Evolutionary conservation across 1,140 invertebrate species (phyloP), one percentile per base, ranked within the genome.

Genomic region (Muscidifurax raptorellus): DNA sequence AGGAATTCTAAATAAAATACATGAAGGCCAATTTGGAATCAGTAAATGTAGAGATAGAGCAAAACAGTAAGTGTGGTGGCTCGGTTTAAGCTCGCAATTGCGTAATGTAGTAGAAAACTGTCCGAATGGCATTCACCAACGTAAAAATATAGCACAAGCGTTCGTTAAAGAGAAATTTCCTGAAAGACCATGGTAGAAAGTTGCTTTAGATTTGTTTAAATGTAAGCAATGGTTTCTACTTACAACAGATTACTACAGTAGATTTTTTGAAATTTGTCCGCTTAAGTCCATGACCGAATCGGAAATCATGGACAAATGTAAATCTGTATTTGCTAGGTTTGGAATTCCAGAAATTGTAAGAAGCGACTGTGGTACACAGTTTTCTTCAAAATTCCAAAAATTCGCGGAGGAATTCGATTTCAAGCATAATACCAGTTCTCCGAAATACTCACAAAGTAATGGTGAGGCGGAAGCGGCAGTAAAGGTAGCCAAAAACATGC

Each of bases 91-190:
- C 4, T 74, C 80, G 18, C 86, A 90, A 69, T 84, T 90, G 22
- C 74, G 88, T 82, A 86, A 88, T 66, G 72, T 86, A 64, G 67
- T 88, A 28, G 64, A 80, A 86, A 59, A 47, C 7, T 95, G 94
- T 86, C 86, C 87, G 22, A 88, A 89, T 18, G 95, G 94, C 44
- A 90, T 76, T 85, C 32, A 87, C n/a, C 86, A 89, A 36, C 82
- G 87, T 7, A n/a, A 71, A 36, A 87, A 84, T 86, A 77, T 79
- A 12, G 83, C 84, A 1, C 75, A 88, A 47, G 89, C 85, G n/a
- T 89, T 92, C 86, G 87, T 89, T n/a, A 84, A 86, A 59, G 81
- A 89, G 76, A 59, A 86, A 36, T 87, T 92, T 47, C 90, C 90
- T 9, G 44, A 66, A 15, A 78, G 88, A 27, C 90, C 90, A 2